Conservation (phyloP, 2,797 vertebrate genomes). For the Salmo trutta region DNA sequence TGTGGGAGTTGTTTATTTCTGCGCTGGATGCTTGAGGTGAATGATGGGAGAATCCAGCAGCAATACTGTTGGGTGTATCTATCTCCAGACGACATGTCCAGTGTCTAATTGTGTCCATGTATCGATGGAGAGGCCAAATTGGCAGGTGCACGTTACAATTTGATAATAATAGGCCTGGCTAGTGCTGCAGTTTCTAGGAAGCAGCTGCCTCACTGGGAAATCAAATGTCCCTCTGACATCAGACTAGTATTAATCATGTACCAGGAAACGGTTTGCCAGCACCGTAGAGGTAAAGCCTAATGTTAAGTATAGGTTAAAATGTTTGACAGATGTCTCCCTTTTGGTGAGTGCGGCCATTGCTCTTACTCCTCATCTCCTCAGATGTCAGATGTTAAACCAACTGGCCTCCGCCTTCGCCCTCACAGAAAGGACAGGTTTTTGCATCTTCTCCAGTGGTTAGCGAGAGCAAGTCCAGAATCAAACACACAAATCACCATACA, state of each 20-base stretch:
- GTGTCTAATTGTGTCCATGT: slow-evolving; percentile 54
- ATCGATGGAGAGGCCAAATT: slow-evolving; percentile 54
- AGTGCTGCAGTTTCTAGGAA: slow-evolving; percentile 48
- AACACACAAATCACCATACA: neutral
- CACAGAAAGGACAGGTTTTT: neutral
- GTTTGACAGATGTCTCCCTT: slow-evolving; percentile 63
- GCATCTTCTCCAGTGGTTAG: neutral
- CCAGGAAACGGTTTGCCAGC: slow-evolving; percentile 55
- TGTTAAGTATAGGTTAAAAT: slow-evolving; percentile 59
- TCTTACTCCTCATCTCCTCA: slow-evolving; percentile 48
- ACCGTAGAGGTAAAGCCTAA: slow-evolving; percentile 41
- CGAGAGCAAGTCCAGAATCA: neutral
- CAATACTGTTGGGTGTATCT: slow-evolving; percentile 9
- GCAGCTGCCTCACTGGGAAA: slow-evolving; percentile 52
- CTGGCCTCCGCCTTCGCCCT: slow-evolving; percentile 30
- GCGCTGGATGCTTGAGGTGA: slow-evolving; percentile 33
- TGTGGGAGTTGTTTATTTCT: slow-evolving; percentile 27
- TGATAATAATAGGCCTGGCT: slow-evolving; percentile 66
- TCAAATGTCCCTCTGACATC: slow-evolving; percentile 39
- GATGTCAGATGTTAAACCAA: slow-evolving; percentile 46
- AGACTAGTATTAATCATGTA: slow-evolving; percentile 62
- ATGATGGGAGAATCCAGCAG: slow-evolving; percentile 29
- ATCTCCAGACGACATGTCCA: slow-evolving; percentile 48
- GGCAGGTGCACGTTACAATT: slow-evolving; percentile 58
- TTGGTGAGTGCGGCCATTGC: slow-evolving; percentile 21